A percentile compares a stretch with the other conserved stretches of the same genome.
Conservation (phyloP, 2,888 invertebrate species). For the Tortrix viridana region DNA sequence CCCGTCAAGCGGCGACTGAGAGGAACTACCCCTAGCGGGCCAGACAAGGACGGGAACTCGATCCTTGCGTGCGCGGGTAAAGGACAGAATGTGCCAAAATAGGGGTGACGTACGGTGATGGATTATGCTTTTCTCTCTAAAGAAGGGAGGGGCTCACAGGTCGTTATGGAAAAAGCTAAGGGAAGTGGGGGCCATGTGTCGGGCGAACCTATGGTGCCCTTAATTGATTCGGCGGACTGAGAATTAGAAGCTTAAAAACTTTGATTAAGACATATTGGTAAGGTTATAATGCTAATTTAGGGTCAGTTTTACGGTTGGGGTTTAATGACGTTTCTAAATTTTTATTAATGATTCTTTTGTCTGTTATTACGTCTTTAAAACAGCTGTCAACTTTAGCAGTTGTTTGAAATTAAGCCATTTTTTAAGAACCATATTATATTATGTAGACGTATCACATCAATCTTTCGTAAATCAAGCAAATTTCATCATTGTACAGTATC, state of each 20-base stretch:
- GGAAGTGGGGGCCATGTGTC: constrained; percentile 85
- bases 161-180: constrained; percentile 85
- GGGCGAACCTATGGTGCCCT: constrained; percentile 81
- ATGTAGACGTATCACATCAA: background rate
- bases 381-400: constrained; percentile 13
- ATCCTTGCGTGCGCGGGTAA: constrained; percentile 59
- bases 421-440: no score
- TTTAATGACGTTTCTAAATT: constrained; percentile 21
- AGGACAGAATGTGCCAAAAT: constrained; percentile 80
- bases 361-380: background rate
- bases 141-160: constrained; percentile 85
- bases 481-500: background rate
- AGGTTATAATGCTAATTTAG: constrained; percentile 33
- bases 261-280: constrained; percentile 47
- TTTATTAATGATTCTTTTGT: constrained; percentile 33
- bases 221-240: constrained; percentile 79
- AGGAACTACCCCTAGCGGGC: constrained; percentile 84
- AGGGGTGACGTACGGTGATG: constrained; percentile 86
- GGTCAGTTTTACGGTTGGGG: constrained; percentile 19
- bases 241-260: constrained; percentile 52
- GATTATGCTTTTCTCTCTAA: constrained; percentile 86
- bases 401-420: constrained; percentile 8
- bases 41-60: constrained; percentile 70
- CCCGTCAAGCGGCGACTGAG: constrained; percentile 85
- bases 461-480: background rate